Conservation (phyloP, 2,797 vertebrate species). For the Bufotes viridis region DNA sequence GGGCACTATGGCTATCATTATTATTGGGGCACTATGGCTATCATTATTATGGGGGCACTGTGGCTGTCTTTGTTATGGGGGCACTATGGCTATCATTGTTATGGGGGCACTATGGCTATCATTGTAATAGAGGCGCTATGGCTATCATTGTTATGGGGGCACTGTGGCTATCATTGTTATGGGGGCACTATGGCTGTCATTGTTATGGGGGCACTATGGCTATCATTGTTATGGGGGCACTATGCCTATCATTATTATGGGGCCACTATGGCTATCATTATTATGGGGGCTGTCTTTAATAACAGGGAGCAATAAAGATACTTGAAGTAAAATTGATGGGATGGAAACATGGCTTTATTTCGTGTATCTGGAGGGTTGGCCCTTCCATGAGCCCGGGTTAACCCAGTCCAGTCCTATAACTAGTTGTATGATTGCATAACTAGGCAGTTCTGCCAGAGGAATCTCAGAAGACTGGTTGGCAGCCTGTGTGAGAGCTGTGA, state of each 20-base stretch:
- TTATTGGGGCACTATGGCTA: too few relatives aligned
- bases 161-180: background rate
- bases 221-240: too few relatives aligned
- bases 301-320: background rate
- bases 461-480: background rate
- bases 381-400: too few relatives aligned
- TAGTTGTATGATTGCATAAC: background rate
- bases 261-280: background rate
- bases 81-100: too few relatives aligned
- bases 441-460: background rate
- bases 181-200: background rate
- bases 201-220: too few relatives aligned
- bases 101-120: background rate
- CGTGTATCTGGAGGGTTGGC: too few relatives aligned
- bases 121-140: background rate
- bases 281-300: background rate
- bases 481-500: background rate
- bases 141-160: background rate
- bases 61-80: background rate
- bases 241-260: background rate
- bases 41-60: too few relatives aligned
- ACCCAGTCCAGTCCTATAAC: background rate
- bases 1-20: too few relatives aligned
- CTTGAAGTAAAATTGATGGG: background rate
- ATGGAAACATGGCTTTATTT: too few relatives aligned